Conservation (phyloP, 2,888 invertebrate species). For the Drosophila flavopinicola region DNA sequence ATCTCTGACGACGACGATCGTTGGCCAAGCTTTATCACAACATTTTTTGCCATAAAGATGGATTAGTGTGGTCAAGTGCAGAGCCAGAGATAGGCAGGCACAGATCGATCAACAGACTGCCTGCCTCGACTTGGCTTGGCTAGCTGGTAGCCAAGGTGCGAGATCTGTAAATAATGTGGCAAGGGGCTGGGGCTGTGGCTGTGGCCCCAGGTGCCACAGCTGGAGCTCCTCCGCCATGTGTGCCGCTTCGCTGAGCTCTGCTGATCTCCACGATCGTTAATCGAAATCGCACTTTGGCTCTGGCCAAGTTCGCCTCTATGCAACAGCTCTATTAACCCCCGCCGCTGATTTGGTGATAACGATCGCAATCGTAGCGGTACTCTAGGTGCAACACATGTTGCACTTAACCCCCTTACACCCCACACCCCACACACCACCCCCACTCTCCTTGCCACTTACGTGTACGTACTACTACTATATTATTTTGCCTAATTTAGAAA, state of each 20-base stretch:
- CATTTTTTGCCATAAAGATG: slow-evolving; percentile 66
- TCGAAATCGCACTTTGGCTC: slow-evolving; percentile 50
- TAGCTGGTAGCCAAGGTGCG: slow-evolving; percentile 68
- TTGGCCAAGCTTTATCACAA: slow-evolving; percentile 69
- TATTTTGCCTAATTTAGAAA: slow-evolving; percentile 76
- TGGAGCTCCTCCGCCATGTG: slow-evolving; percentile 71
- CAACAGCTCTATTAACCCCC: slow-evolving; percentile 83
- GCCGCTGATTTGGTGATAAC: slow-evolving; percentile 84
- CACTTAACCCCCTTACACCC: slow-evolving; percentile 37
- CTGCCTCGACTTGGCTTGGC: neutral
- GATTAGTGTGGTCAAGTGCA: slow-evolving; percentile 77
- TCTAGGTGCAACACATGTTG: slow-evolving; percentile 77
- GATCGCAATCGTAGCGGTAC: slow-evolving; percentile 81
- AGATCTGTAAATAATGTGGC: slow-evolving; percentile 79
- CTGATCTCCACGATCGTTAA: slow-evolving; percentile 56
- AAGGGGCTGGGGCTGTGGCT: slow-evolving; percentile 31
- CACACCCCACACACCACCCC: neutral
- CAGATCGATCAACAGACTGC: slow-evolving; percentile 33
- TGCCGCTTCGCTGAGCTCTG: slow-evolving; percentile 50
- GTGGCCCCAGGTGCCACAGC: slow-evolving; percentile 29
- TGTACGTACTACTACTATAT: slow-evolving; percentile 53
- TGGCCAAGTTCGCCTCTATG: slow-evolving; percentile 30
- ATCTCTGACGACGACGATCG: slow-evolving; percentile 22
- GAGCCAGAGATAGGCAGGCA: slow-evolving; percentile 31
- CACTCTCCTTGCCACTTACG: slow-evolving; percentile 8